phyloP scores from a whole-genome alignment of 2,797 vertebrate genomes.

The Artibeus jamaicensis region DNA sequence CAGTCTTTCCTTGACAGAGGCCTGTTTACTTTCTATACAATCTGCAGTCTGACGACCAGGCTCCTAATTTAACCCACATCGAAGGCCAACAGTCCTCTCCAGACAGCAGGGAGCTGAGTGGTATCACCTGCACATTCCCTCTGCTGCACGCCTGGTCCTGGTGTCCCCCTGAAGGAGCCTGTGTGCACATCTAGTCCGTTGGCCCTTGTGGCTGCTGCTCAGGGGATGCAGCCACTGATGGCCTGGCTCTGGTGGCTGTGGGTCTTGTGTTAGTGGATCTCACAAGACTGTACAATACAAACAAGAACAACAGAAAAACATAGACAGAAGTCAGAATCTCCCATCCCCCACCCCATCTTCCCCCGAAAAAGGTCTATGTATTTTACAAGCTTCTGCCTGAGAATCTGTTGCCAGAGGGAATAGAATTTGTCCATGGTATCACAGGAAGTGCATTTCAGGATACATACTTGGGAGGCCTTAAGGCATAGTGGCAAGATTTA shows the following conservation, averaged over 20 bases:
- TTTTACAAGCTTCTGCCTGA: not conserved
- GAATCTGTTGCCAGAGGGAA: not conserved
- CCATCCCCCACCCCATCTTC: not conserved
- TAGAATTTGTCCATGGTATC: too few relatives aligned
- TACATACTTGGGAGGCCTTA: too few relatives aligned
- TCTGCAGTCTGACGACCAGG: not conserved
- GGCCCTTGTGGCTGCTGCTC: not conserved
- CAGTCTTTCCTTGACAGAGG: not conserved
- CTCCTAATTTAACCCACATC: not conserved
- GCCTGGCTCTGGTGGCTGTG: not conserved
- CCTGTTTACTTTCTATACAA: not conserved
- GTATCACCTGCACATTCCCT: not conserved
- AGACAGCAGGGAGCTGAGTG: not conserved
- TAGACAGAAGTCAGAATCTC: not conserved
- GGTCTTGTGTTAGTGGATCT: not conserved
- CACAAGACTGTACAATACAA: not conserved
- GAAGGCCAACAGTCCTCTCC: not conserved
- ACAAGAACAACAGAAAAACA: not conserved
- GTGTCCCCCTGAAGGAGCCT: too few relatives aligned
- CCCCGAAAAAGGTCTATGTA: not conserved
- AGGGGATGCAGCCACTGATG: not conserved
- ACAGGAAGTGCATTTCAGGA: too few relatives aligned
- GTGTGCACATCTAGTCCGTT: not conserved
- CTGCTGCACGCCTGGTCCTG: fast-evolving
- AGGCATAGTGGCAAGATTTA: too few relatives aligned